Base-by-base conservation (phyloP, 2,888 invertebrate species). In the Sarcophaga caerulescens region DNA sequence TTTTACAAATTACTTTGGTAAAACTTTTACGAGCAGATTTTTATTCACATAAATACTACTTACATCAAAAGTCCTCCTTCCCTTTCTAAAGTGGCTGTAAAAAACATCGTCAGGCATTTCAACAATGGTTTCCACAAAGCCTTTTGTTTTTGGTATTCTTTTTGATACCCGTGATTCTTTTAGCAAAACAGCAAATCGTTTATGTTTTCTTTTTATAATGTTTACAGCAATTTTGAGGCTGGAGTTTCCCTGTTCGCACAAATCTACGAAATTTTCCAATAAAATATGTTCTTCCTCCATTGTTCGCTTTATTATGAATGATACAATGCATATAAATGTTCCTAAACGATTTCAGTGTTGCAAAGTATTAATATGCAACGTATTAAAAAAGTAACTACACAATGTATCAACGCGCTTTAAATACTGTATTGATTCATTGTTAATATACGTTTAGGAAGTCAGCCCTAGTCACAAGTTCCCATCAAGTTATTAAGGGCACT, bases 231-330 rank as follows among this genome's bases (percentile, higher is more conserved):
- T 59, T 71, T 71, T 52, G 57, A 25, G 52, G 70, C 57, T 71
- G 70, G 70, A 57, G 70, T 59, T 57, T 57, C 70, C 59, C 10
- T 71, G 70, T 52, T 25, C 70, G 59, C 57, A 71, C 70, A 71
- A 59, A 52, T 71, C 52, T 52, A 71, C 57, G 52, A 57, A 4
- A 57, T 23, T 12, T 71, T 71, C 19, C 19, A 57, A 71, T 71
- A 57, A 57, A 71, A 71, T 71, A 71, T 71, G 47, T 23, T 71
- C 57, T 71, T 57, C 25, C 59, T 17, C 70, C n/a, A n/a, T n/a
- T n/a, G n/a, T n/a, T n/a, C n/a, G n/a, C n/a, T n/a, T n/a, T n/a
- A n/a, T n/a, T n/a, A n/a, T n/a, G n/a, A n/a, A n/a, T n/a, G n/a
- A n/a, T n/a, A n/a, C n/a, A n/a, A n/a, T n/a, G n/a, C n/a, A n/a